A percentile compares a stretch with the other conserved stretches of the same genome.
Conservation (phyloP, 30 jellyfish, hydroid and myxozoan genomes). For the Cassiopea xamachana region DNA sequence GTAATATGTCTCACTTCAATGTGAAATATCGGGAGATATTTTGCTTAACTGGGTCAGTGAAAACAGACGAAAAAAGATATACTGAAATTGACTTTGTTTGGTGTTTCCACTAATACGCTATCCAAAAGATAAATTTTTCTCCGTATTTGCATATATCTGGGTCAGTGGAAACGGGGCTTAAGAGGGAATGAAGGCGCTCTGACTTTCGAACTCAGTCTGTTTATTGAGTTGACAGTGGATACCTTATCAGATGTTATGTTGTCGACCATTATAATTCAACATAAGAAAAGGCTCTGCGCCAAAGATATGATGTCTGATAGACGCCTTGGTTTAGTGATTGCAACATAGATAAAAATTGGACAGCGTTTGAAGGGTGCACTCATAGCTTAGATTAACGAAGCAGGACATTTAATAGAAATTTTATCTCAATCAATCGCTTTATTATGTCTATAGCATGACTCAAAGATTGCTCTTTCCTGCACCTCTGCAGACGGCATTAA, state of each 20-base stretch:
- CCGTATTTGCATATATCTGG: too few relatives aligned
- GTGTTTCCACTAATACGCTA: too few relatives aligned
- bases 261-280: neutral
- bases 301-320: slow-evolving; percentile 16
- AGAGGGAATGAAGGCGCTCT: neutral
- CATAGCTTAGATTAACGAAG: slow-evolving; percentile 6
- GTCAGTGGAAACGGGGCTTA: too few relatives aligned
- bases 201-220: slow-evolving; percentile 1
- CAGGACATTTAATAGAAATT: slow-evolving; percentile 2
- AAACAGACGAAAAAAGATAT: too few relatives aligned
- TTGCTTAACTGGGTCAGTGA: too few relatives aligned
- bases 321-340: slow-evolving; percentile 9
- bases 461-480: neutral
- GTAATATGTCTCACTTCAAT: too few relatives aligned
- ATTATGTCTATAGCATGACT: neutral
- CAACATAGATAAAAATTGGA: neutral
- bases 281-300: neutral
- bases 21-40: too few relatives aligned
- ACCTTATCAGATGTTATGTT: slow-evolving; percentile 1
- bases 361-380: slow-evolving; percentile 1
- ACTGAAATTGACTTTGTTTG: too few relatives aligned
- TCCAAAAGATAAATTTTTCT: too few relatives aligned
- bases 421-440: slow-evolving; percentile 41
- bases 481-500: neutral
- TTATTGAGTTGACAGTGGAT: neutral